These are phyloP conservation scores for Escarpia spicata DNA, from an alignment of 2,888 invertebrate genomes.

Conservation along the genomic window DNA sequence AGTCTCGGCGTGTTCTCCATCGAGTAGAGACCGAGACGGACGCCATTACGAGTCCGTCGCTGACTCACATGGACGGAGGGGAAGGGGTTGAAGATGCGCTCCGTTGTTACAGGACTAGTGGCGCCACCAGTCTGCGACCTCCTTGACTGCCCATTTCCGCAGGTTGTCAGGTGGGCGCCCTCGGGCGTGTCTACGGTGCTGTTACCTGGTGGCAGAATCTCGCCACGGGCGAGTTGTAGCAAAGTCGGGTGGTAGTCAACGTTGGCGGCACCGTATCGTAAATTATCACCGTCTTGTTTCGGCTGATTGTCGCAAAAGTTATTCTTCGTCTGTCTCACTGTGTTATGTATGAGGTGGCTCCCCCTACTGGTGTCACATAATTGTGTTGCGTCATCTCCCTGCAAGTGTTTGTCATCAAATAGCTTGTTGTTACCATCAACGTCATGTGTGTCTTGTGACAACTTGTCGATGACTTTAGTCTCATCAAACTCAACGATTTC, in stretches of 20 bases:
- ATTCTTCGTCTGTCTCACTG: not conserved
- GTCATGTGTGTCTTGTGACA: not conserved
- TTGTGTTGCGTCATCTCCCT: not conserved
- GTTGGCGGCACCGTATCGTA: not conserved
- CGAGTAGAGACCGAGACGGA: slow-evolving; percentile 62
- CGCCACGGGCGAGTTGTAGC: not conserved
- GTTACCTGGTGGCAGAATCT: not conserved
- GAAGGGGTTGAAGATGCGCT: slow-evolving; percentile 57
- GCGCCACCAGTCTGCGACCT: not conserved
- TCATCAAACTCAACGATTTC: not conserved
- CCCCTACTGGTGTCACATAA: not conserved
- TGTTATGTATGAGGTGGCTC: not conserved
- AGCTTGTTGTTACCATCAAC: not conserved
- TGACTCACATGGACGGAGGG: slow-evolving; percentile 59
- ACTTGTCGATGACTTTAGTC: not conserved
- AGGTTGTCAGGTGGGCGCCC: too few relatives aligned
- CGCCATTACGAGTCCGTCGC: slow-evolving; percentile 57
- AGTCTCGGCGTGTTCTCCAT: slow-evolving; percentile 43
- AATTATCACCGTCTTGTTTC: not conserved
- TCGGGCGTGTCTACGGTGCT: not conserved
- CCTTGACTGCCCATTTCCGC: not conserved
- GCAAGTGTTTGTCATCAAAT: not conserved
- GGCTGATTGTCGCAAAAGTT: not conserved
- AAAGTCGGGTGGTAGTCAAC: not conserved
- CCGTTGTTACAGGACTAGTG: not conserved